Conservation (phyloP, 1,140 invertebrate genomes). For the Eufriesea mexicana region DNA sequence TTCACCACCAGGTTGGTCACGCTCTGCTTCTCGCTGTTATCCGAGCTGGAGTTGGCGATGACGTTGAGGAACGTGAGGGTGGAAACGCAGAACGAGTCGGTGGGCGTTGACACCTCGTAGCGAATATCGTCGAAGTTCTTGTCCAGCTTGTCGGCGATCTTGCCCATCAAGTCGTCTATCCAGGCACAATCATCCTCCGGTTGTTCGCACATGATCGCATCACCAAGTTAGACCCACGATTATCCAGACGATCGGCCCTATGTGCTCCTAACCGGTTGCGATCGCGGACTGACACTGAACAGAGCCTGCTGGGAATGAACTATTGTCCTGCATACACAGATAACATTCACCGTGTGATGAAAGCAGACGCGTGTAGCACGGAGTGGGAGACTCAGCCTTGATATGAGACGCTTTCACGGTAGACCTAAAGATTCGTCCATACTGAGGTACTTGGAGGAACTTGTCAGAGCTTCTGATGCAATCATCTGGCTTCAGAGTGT, state of each 20-base stretch:
- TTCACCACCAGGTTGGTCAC: conserved; percentile 48
- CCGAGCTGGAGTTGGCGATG: background rate
- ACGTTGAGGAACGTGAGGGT: conserved; percentile 26
- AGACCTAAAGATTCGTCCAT: background rate
- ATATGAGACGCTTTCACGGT: too few relatives aligned
- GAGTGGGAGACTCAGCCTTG: background rate
- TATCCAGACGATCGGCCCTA: background rate
- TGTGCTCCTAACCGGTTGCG: background rate
- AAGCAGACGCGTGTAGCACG: too few relatives aligned
- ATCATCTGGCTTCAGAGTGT: too few relatives aligned
- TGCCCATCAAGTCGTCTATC: background rate
- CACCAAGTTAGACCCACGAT: background rate
- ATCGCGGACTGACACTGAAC: background rate
- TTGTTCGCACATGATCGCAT: background rate
- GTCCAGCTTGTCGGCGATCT: background rate
- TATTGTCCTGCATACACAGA: background rate
- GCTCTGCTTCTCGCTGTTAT: background rate
- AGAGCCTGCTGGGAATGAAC: background rate
- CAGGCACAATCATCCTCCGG: background rate
- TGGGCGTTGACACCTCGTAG: conserved; percentile 16
- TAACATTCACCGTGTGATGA: background rate
- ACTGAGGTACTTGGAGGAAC: background rate
- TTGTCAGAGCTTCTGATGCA: too few relatives aligned
- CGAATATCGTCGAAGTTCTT: background rate
- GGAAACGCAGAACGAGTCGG: conserved; percentile 37